These are phyloP conservation scores for Tortrix viridana DNA, from an alignment of 2,888 invertebrate genomes.

Conservation along the genomic window DNA sequence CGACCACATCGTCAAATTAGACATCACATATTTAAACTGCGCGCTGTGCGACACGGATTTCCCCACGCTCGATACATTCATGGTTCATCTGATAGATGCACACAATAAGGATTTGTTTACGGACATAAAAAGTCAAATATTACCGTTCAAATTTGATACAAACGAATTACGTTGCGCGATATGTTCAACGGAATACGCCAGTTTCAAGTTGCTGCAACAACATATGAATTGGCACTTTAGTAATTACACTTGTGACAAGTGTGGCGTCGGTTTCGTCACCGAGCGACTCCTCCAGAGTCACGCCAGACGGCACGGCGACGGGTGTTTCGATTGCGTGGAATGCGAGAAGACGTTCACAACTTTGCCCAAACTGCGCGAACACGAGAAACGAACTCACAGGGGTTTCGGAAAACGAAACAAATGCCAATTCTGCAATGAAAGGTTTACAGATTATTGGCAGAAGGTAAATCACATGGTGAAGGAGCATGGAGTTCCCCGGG, in stretches of 20 bases:
- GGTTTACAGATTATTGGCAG: conserved; percentile 60
- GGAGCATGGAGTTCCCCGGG: conserved; percentile 55
- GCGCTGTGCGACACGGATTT: conserved; percentile 54
- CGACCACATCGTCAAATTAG: conserved; percentile 58
- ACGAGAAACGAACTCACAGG: conserved; percentile 45
- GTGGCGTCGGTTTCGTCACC: conserved; percentile 56
- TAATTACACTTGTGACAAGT: conserved; percentile 59
- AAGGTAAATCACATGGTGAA: conserved; percentile 62
- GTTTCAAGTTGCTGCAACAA: conserved; percentile 63
- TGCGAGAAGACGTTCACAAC: conserved; percentile 59
- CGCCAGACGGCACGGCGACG: conserved; percentile 54
- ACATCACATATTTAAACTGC: conserved; percentile 59
- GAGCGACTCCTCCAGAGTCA: conserved; percentile 53
- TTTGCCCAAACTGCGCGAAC: conserved; percentile 43
- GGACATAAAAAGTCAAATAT: conserved; percentile 58
- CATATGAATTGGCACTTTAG: conserved; percentile 68
- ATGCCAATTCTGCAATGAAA: conserved; percentile 55
- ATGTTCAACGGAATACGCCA: conserved; percentile 53
- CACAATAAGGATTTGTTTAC: conserved; percentile 51
- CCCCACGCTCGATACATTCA: conserved; percentile 50
- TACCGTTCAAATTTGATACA: conserved; percentile 66
- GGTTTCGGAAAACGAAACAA: conserved; percentile 51
- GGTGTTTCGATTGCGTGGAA: conserved; percentile 56
- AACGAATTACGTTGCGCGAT: conserved; percentile 57
- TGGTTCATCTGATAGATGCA: conserved; percentile 50